Evolutionary conservation across 2,113 vertebrate genomes (phyloP).

Genomic region (Petrocephalus microphthalmus): DNA sequence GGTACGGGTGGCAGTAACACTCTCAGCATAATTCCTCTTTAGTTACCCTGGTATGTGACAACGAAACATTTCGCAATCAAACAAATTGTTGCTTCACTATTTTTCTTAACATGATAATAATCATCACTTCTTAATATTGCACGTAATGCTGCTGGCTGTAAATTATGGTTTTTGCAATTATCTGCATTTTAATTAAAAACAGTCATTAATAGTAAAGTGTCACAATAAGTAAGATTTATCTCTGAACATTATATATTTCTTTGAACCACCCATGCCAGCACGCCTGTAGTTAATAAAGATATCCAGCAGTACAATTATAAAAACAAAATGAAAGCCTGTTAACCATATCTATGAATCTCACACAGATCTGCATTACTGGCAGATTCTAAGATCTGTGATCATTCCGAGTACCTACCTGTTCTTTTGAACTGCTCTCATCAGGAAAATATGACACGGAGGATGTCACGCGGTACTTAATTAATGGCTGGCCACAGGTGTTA

Average conservation of each 20-base stretch:
- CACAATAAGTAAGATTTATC: neutral
- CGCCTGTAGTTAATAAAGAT: neutral
- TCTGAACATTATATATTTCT: neutral
- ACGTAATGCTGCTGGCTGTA: neutral
- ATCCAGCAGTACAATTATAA: neutral
- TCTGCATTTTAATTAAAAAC: slow-evolving; percentile 3
- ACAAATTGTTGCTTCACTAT: neutral
- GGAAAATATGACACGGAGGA: neutral
- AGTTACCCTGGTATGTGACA: neutral
- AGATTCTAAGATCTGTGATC: neutral
- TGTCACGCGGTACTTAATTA: neutral
- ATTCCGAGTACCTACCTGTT: neutral
- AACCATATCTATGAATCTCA: neutral
- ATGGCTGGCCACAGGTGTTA: slow-evolving; percentile 19
- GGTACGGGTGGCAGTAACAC: neutral
- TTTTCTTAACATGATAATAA: neutral
- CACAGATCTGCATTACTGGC: neutral
- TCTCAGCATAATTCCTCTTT: neutral
- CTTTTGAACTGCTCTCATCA: neutral
- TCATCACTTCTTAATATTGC: neutral
- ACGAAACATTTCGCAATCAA: neutral
- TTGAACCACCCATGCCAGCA: neutral
- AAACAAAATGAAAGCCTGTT: neutral
- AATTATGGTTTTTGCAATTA: neutral
- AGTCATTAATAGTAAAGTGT: neutral